Base-by-base conservation (phyloP, 2,888 invertebrate genomes). In the Megastigmus dorsalis region DNA sequence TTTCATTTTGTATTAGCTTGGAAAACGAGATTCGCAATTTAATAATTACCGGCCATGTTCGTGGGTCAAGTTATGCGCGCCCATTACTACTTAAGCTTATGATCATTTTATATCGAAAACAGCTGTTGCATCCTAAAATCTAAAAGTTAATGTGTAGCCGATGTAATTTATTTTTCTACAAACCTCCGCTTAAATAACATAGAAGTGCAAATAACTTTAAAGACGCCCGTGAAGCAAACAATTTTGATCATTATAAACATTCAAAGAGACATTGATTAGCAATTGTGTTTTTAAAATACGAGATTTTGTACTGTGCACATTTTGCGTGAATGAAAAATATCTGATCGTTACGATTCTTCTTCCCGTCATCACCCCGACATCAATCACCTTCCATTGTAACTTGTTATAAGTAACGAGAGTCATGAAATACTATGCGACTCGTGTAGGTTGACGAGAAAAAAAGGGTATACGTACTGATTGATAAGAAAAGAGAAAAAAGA, bases 111-210 rank as follows among this genome's bases (percentile, higher is more conserved):
- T n/a, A 18, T 9, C 18, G 13, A 30, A 36, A 18, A 13, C 65
- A 52, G 23, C 65, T 65, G 65, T 54, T 54, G 30, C 65, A 15
- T 52, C 41, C 18, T 38, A 6, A 48, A 62, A 62, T 13, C 5
- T 18, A 26, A 65, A 65, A 65, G 6, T 52, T 5, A 41, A 41
- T 52, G n/a, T n/a, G n/a, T n/a, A n/a, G n/a, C n/a, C n/a, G n/a
- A n/a, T n/a, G n/a, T n/a, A n/a, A n/a, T n/a, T n/a, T n/a, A n/a
- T n/a, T n/a, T n/a, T n/a, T n/a, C n/a, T n/a, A n/a, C n/a, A n/a
- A n/a, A n/a, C n/a, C n/a, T n/a, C n/a, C n/a, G n/a, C n/a, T n/a
- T 15, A 26, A n/a, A 41, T 15, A 26, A 7, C 7, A 4, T 9
- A 38, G 15, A 0, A 15, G 5, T 52, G n/a, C 13, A 55, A 13